Evolutionary conservation across 2,888 invertebrate species (phyloP).

Genomic region (Osmoderma eremita): DNA sequence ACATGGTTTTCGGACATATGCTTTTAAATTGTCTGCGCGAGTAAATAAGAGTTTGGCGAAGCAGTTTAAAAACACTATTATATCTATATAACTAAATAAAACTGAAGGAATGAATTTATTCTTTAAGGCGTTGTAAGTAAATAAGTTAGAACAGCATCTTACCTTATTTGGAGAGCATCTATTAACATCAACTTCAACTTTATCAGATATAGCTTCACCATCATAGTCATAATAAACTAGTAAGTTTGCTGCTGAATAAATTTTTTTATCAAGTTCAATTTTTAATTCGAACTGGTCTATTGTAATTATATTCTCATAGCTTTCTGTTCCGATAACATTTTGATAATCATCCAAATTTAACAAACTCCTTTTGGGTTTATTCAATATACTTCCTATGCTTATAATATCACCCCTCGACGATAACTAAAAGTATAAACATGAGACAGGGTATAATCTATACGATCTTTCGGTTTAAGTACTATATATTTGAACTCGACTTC

Average conservation of each 20-base stretch:
- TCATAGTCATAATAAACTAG: slow-evolving; percentile 23
- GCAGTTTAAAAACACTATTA: too few relatives aligned
- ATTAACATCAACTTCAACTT: slow-evolving; percentile 11
- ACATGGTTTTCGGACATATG: too few relatives aligned
- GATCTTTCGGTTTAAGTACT: too few relatives aligned
- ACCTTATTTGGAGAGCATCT: slow-evolving; percentile 11
- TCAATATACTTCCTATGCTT: neutral
- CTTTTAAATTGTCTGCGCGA: too few relatives aligned
- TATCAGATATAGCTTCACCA: slow-evolving; percentile 11
- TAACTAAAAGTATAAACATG: neutral
- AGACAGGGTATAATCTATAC: too few relatives aligned
- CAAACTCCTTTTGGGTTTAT: neutral
- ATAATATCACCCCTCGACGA: slow-evolving; percentile 14
- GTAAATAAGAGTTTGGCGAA: too few relatives aligned
- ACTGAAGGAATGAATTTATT: too few relatives aligned
- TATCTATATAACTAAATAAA: too few relatives aligned
- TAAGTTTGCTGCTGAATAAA: slow-evolving; percentile 61
- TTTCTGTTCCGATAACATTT: slow-evolving; percentile 12
- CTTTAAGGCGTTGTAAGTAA: too few relatives aligned
- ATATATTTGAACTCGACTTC: slow-evolving; percentile 19
- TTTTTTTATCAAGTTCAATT: slow-evolving; percentile 77
- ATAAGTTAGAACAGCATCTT: slow-evolving; percentile 44
- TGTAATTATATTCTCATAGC: slow-evolving; percentile 53
- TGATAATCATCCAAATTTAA: slow-evolving; percentile 8
- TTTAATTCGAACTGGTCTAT: slow-evolving; percentile 67